These are phyloP conservation scores for Microplitis manilae DNA, from an alignment of 2,888 invertebrate genomes.

Conservation along the genomic window DNA sequence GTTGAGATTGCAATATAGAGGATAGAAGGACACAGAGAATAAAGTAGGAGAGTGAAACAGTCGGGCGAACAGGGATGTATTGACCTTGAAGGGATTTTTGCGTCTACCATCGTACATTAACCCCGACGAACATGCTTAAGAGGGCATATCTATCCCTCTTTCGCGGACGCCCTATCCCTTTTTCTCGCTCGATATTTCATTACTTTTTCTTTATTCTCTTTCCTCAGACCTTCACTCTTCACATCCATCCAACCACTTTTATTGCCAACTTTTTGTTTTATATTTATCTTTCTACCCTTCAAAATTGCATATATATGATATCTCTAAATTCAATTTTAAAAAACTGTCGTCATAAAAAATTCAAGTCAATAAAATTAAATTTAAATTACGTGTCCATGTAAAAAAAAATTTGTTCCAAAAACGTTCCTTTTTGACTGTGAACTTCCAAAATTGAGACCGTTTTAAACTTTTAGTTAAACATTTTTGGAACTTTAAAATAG, in stretches of 20 bases:
- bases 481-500: no score
- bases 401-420: no score
- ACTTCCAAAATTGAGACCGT: no score
- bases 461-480: no score
- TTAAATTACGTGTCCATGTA: no score
- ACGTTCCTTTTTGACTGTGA: no score
- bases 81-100: slow-evolving; percentile 71
- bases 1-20: slow-evolving; percentile 41
- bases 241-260: slow-evolving; percentile 35
- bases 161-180: slow-evolving; percentile 44
- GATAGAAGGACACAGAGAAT: slow-evolving; percentile 47
- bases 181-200: slow-evolving; percentile 42
- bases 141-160: slow-evolving; percentile 35
- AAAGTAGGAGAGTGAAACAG: slow-evolving; percentile 44
- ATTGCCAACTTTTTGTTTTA: slow-evolving; percentile 34
- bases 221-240: slow-evolving; percentile 41
- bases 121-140: slow-evolving; percentile 55
- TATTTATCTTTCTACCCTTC: neutral
- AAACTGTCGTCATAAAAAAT: neutral
- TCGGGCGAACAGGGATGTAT: slow-evolving; percentile 65
- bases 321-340: neutral
- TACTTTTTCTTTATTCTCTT: slow-evolving; percentile 31
- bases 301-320: neutral
- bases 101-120: slow-evolving; percentile 70
- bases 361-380: neutral